phyloP scores from a whole-genome alignment of 2,888 invertebrate species.

The Linnaemya tessellans region DNA sequence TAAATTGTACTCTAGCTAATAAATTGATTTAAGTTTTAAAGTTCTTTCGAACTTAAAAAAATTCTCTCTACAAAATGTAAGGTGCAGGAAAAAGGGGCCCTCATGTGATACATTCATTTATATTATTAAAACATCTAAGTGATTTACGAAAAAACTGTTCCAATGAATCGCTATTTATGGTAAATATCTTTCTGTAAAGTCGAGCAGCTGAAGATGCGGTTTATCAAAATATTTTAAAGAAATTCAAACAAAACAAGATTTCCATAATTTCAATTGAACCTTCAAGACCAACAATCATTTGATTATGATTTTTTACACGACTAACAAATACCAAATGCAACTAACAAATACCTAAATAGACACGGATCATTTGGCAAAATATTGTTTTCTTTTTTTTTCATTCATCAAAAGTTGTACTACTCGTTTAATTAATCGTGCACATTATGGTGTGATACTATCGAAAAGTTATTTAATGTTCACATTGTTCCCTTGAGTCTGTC shows the following conservation, averaged over 20 bases:
- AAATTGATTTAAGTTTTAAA: too few relatives aligned
- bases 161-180: too few relatives aligned
- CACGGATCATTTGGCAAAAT: not conserved
- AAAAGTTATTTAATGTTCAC: constrained; percentile 47
- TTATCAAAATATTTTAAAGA: too few relatives aligned
- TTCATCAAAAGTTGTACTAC: not conserved
- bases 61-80: too few relatives aligned
- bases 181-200: too few relatives aligned
- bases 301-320: constrained; percentile 12
- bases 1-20: too few relatives aligned
- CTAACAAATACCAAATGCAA: not conserved
- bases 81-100: too few relatives aligned
- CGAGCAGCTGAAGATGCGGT: too few relatives aligned
- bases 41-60: too few relatives aligned
- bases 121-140: too few relatives aligned
- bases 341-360: not conserved
- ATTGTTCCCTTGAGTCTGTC: constrained; percentile 12
- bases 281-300: constrained; percentile 39
- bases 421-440: constrained; percentile 8
- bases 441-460: constrained; percentile 10
- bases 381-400: constrained; percentile 27
- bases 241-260: constrained; percentile 21
- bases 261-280: constrained; percentile 48
- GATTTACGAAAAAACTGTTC: too few relatives aligned
- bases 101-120: too few relatives aligned